A percentile compares a stretch with the other conserved stretches of the same genome.
Evolutionary conservation across 2,113 vertebrate species (phyloP).

Genomic region (Syngnathus typhle): DNA sequence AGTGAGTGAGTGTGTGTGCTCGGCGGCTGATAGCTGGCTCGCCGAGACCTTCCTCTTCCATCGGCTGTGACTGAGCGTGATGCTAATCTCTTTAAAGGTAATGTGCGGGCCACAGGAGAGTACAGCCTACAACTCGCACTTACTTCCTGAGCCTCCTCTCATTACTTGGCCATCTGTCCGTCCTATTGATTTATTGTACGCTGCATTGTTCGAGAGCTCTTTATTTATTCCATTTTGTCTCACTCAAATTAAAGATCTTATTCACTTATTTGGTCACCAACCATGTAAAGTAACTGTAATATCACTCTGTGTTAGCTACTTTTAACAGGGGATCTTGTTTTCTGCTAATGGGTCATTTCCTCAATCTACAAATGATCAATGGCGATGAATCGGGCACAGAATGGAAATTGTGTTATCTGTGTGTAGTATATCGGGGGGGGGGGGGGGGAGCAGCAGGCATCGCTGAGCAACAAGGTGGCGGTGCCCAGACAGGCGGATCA

Average conservation of each 20-base stretch:
- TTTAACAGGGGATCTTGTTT: slow-evolving; percentile 61
- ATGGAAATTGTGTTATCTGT: slow-evolving; percentile 54
- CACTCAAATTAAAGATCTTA: slow-evolving; percentile 24
- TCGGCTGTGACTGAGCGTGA: slow-evolving; percentile 63
- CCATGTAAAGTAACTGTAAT: slow-evolving; percentile 45
- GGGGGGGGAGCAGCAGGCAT: slow-evolving; percentile 33
- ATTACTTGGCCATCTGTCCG: slow-evolving; percentile 17
- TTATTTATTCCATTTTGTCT: slow-evolving; percentile 15
- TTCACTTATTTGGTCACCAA: slow-evolving; percentile 42
- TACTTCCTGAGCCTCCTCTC: slow-evolving; percentile 9
- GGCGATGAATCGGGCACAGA: slow-evolving; percentile 34
- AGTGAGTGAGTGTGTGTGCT: slow-evolving; percentile 55
- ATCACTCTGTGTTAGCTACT: slow-evolving; percentile 46
- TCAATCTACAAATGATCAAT: slow-evolving; percentile 38
- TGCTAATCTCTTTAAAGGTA: slow-evolving; percentile 64
- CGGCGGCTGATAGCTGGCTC: slow-evolving; percentile 53
- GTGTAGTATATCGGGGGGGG: slow-evolving; percentile 55
- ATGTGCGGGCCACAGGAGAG: slow-evolving; percentile 37
- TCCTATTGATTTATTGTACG: slow-evolving; percentile 17
- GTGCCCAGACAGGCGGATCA: slow-evolving; percentile 35
- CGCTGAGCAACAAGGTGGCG: slow-evolving; percentile 39
- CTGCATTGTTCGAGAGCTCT: slow-evolving; percentile 11
- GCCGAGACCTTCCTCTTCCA: slow-evolving; percentile 36
- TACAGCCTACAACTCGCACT: slow-evolving; percentile 12
- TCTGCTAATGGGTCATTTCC: slow-evolving; percentile 50